Conservation (phyloP, 2,888 invertebrate species). For the Ephialtes manifestator region DNA sequence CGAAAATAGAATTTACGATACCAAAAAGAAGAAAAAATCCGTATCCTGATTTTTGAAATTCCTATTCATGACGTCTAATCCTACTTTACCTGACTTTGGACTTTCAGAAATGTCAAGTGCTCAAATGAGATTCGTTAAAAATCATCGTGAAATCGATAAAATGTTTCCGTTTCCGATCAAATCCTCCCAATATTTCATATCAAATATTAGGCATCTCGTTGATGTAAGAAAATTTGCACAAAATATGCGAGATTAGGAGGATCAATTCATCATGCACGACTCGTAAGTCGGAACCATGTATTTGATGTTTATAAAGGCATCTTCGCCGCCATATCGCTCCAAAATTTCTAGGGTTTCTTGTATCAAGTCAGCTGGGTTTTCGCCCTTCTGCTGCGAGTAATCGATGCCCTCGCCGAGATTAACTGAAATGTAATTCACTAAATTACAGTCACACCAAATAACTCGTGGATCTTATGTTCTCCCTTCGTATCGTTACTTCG, state of each 20-base stretch:
- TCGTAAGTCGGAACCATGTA: conserved; percentile 99
- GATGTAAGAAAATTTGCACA: neutral
- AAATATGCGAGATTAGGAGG: neutral
- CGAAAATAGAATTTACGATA: neutral
- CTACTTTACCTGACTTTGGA: neutral
- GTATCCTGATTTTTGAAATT: neutral
- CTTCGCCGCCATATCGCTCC: conserved; percentile 97
- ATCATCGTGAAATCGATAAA: neutral
- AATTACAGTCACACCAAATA: neutral
- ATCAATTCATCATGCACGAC: conserved; percentile 93
- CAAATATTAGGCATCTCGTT: neutral
- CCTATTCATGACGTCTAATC: neutral
- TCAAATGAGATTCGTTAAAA: neutral
- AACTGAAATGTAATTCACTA: conserved; percentile 86
- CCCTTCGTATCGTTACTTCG: too few relatives aligned
- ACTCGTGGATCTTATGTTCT: too few relatives aligned
- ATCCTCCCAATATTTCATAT: neutral
- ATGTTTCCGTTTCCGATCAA: neutral
- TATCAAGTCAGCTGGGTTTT: conserved; percentile 96
- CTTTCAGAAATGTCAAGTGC: neutral
- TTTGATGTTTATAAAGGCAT: conserved; percentile 99
- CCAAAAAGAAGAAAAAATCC: neutral
- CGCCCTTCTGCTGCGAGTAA: conserved; percentile 94
- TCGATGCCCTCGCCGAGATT: conserved; percentile 97
- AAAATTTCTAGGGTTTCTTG: conserved; percentile 97